Evolutionary conservation across 2,113 vertebrate genomes (phyloP).

Genomic region (Aix galericulata): DNA sequence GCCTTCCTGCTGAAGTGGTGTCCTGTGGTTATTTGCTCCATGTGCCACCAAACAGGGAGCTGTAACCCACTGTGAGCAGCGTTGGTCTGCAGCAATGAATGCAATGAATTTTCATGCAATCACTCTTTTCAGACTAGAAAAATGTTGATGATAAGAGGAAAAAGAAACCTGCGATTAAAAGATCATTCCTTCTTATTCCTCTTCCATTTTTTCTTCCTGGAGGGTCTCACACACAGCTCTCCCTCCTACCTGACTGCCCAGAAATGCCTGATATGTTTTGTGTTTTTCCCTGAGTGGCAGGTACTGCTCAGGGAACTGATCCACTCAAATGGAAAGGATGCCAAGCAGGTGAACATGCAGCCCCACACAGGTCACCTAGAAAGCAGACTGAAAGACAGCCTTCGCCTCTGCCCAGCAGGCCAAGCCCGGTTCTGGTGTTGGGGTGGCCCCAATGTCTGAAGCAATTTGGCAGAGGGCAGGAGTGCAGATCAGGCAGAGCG

Average conservation of each 20-base stretch:
- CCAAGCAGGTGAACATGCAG: neutral
- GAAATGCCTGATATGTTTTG: neutral
- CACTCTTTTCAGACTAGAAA: neutral
- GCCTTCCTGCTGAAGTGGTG: no score
- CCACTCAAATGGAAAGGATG: neutral
- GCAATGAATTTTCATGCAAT: neutral
- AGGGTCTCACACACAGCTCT: neutral
- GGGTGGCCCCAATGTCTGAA: neutral
- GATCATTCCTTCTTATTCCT: neutral
- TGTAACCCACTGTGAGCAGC: neutral
- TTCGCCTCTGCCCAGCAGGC: neutral
- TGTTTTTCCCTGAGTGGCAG: neutral
- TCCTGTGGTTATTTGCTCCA: neutral
- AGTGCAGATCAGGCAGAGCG: neutral
- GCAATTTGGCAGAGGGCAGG: neutral
- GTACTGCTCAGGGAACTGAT: neutral
- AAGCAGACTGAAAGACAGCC: neutral
- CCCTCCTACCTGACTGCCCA: neutral
- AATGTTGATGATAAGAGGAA: neutral
- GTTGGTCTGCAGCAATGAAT: neutral
- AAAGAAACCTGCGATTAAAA: neutral
- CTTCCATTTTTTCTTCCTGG: neutral
- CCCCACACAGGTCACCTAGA: neutral
- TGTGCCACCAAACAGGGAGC: neutral
- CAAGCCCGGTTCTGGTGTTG: neutral